Percentiles rank a stretch among this genome's conserved stretches.
Conservation (phyloP, 2,888 invertebrate species). For the Drosophila eohydei region DNA sequence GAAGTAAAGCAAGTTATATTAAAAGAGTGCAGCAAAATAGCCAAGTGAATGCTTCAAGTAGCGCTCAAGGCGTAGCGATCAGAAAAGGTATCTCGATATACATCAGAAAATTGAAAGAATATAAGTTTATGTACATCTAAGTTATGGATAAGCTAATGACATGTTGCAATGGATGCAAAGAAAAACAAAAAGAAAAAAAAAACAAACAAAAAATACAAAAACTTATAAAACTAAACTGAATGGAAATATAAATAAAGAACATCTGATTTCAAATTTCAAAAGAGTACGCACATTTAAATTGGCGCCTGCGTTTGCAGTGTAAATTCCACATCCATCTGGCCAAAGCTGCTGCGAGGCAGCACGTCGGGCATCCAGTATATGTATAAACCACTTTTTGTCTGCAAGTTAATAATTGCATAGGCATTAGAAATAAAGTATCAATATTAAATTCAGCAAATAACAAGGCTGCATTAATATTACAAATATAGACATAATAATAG, state of each 20-base stretch:
- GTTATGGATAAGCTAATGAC: constrained; percentile 72
- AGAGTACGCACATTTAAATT: constrained; percentile 1
- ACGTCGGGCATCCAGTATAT: constrained; percentile 92
- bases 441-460: background rate
- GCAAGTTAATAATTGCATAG: constrained; percentile 20
- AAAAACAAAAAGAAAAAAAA: constrained; percentile 19
- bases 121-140: constrained; percentile 68
- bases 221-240: constrained; percentile 68
- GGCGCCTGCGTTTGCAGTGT: constrained; percentile 87
- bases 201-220: constrained; percentile 31
- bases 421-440: background rate
- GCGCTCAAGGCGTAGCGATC: constrained; percentile 23
- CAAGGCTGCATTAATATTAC: background rate
- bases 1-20: constrained; percentile 1
- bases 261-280: constrained; percentile 47
- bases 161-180: constrained; percentile 62
- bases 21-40: constrained; percentile 13
- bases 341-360: constrained; percentile 89
- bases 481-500: no score
- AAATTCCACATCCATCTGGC: constrained; percentile 90
- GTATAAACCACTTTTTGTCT: constrained; percentile 88
- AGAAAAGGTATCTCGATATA: constrained; percentile 45
- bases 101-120: constrained; percentile 34
- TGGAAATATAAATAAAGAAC: constrained; percentile 70
- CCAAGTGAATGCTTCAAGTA: constrained; percentile 62